phyloP scores from a whole-genome alignment of 2,888 invertebrate species.

The Eugnorisma glareosa region DNA sequence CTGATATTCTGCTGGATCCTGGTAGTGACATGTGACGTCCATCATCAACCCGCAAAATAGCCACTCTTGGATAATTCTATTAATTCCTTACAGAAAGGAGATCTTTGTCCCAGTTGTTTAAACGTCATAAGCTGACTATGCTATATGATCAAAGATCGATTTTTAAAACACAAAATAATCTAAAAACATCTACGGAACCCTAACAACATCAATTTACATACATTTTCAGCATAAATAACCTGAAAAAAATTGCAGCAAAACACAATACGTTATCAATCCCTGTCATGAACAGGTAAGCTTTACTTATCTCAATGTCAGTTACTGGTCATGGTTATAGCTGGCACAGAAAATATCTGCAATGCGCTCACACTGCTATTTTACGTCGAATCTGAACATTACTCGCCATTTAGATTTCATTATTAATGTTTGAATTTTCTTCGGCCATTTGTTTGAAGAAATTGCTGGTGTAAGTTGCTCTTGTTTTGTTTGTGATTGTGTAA shows the following conservation, averaged over 20 bases:
- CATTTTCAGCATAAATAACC: background rate
- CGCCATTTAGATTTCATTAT: slow-evolving; percentile 53
- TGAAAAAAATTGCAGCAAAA: slow-evolving; percentile 33
- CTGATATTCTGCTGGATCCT: too few species aligned
- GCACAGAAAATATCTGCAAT: slow-evolving; percentile 56
- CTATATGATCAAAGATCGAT: background rate
- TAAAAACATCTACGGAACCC: background rate
- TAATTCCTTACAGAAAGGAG: too few species aligned
- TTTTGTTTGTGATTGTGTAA: slow-evolving; percentile 20
- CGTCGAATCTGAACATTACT: slow-evolving; percentile 37
- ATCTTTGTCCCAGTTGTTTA: too few species aligned
- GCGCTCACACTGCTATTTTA: slow-evolving; percentile 37
- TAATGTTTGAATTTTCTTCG: slow-evolving; percentile 47
- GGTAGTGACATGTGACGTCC: too few species aligned
- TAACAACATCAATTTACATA: background rate
- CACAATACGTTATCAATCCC: slow-evolving; percentile 38
- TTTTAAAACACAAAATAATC: background rate
- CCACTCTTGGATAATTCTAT: too few species aligned
- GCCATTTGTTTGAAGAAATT: slow-evolving; percentile 35
- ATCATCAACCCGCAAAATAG: too few species aligned
- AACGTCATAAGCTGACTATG: too few species aligned
- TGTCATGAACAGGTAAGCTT: slow-evolving; percentile 34
- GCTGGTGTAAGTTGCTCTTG: slow-evolving; percentile 6
- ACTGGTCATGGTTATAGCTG: slow-evolving; percentile 36
- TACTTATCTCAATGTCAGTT: slow-evolving; percentile 36